Evolutionary conservation across 2,888 invertebrate genomes (phyloP).

Genomic region (Spisula solida): DNA sequence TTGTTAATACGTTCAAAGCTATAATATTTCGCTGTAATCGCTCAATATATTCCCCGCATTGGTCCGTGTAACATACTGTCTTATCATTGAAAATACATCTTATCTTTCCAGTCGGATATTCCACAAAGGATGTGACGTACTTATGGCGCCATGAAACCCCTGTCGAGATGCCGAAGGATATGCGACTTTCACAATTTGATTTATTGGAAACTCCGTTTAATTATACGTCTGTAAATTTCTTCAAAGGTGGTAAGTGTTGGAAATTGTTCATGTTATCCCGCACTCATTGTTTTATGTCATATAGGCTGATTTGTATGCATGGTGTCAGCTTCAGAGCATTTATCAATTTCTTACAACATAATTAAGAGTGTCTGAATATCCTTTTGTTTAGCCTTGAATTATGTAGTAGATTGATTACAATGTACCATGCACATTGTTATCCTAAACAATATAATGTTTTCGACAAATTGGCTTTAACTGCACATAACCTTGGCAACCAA

Average conservation of each 20-base stretch:
- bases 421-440: neutral
- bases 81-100: neutral
- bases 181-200: conserved; percentile 97
- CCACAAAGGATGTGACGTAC: conserved; percentile 77
- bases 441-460: too few relatives aligned
- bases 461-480: too few relatives aligned
- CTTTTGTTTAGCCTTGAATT: neutral
- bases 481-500: too few relatives aligned
- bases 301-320: neutral
- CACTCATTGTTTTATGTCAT: neutral
- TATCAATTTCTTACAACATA: neutral
- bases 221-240: conserved; percentile 76
- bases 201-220: conserved; percentile 89
- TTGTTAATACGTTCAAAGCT: neutral
- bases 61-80: neutral
- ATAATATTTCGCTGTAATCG: neutral
- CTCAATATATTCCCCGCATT: neutral
- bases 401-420: neutral
- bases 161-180: conserved; percentile 95
- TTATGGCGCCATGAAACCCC: conserved; percentile 87
- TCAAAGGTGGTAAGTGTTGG: conserved; percentile 76
- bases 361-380: neutral
- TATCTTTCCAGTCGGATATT: conserved; percentile 78
- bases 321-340: neutral
- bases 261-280: neutral